Evolutionary conservation across 2,888 invertebrate genomes (phyloP), one percentile per base, ranked within the genome.

Genomic region (Alsophila aescularia): DNA sequence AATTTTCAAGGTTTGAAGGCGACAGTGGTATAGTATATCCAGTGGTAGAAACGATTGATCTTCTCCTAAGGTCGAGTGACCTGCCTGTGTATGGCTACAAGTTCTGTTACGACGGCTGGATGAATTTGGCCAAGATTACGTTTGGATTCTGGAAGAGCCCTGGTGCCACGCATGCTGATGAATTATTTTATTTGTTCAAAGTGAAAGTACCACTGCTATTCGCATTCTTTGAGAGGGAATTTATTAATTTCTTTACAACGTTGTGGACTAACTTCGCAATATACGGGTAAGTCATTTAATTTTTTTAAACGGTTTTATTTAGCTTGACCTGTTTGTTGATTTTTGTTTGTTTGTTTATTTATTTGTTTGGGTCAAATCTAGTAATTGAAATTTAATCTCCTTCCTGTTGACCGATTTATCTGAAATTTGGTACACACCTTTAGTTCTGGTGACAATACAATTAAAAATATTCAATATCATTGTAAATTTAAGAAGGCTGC

Each of bases 191-290:
- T 52, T 72, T 91, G 60, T 90, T 90, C 52, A 90, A 81, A 52
- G 40, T 80, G 2, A 74, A 67, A 64, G 37, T 72, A 0, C 69
- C 75, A 0, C 43, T 81, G 2, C 62, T 78, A 1, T 66, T 73
- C 13, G 67, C 72, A 4, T 70, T 75, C 29, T 44, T 77, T 1
- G 89, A 89, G 57, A 68, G 41, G 9, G 65, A 70, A 0, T 76
- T 83, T 15, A 76, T 83, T n/a, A 60, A 83, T 40, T 79, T 72
- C 49, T 70, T 91, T 39, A 82, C 83, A 2, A 77, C 70, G 0
- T 62, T 90, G 66, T 91, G 90, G 90, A 85, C 88, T 0, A 89
- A 90, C 58, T 91, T 91, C 40, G 90, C 87, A 0, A 90, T 85
- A 75, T 81, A 73, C 52, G 79, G 85, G 91, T 90, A 60, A 76